Evolutionary conservation across 2,888 invertebrate species (phyloP), one percentile per base, ranked within the genome.

Genomic region (Meliscaeva auricollis): DNA sequence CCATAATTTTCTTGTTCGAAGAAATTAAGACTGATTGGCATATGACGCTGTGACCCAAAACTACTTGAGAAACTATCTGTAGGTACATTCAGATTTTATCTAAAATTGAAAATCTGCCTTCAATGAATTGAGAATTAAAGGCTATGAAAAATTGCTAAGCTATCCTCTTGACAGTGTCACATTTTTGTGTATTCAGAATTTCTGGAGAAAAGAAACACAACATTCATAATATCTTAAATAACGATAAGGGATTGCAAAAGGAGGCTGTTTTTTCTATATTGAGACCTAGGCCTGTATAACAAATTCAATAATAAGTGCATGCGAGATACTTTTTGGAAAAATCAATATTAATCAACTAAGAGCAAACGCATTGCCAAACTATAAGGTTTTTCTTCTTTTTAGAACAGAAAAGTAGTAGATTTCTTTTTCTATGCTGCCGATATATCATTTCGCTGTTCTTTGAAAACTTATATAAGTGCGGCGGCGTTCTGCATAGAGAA

Each of bases 31-130:
- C 64, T 78, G 78, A 78, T 74, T 74, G 78, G 77, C 68, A 73
- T 78, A 73, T 50, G 82, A 73, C 68, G 73, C 78, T 78, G 77
- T 50, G 82, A 73, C 68, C 78, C 78, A 11, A 62, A 73, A 48
- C 17, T 17, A 60, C 62, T 17, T 38, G 1, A 35, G 15, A 9
- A 50, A 80, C 64, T 62, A 6, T 32, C 30, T 9, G 15, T 4
- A 15, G 30, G 30, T 41, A 52, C 41, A 30, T 50, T 13, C 30
- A 48, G 69, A 41, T 68, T 66, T 78, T 74, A 83, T 83, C 83
- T 83, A 9, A 64, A 30, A 74, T 74, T 46, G 30, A 56, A 64
- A 62, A 56, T 64, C 68, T 41, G 62, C 48, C 62, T 38, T 46
- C 17, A 35, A 32, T 46, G 9, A 22, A 41, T 46, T 11, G 17